These are phyloP conservation scores for Mormyrus hasselquistii DNA, from an alignment of 2,797 vertebrate species.

Conservation along the genomic window DNA sequence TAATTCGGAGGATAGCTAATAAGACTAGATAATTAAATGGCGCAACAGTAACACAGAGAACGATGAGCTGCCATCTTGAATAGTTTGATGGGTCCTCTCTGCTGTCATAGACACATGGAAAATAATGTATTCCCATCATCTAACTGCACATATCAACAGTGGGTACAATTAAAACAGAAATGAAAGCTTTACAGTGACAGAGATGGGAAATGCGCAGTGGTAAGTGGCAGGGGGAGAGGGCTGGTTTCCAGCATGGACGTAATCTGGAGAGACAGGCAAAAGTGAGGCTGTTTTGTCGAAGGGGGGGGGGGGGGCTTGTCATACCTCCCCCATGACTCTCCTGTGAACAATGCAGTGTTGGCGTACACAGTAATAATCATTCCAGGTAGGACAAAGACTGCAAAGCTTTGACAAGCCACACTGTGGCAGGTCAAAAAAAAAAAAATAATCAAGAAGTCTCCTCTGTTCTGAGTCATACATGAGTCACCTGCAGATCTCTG, in stretches of 20 bases:
- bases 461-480: neutral
- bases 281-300: neutral
- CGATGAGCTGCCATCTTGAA: conserved; percentile 46
- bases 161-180: neutral
- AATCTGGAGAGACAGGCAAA: neutral
- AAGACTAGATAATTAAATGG: neutral
- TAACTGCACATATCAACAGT: neutral
- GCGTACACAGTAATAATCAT: neutral
- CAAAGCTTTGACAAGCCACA: neutral
- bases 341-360: neutral
- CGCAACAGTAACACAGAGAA: conserved; percentile 30
- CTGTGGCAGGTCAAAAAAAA: neutral
- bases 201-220: neutral
- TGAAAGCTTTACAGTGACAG: neutral
- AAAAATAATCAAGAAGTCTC: neutral
- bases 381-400: neutral
- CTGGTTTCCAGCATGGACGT: neutral
- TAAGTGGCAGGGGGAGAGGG: neutral
- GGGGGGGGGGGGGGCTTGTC: neutral
- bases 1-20: neutral
- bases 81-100: conserved; percentile 38
- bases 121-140: conserved; percentile 46
- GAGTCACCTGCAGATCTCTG: neutral
- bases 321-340: neutral
- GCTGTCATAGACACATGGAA: conserved; percentile 40